phyloP scores from a whole-genome alignment of 2,113 vertebrate genomes.

The Alexandromys fortis region DNA sequence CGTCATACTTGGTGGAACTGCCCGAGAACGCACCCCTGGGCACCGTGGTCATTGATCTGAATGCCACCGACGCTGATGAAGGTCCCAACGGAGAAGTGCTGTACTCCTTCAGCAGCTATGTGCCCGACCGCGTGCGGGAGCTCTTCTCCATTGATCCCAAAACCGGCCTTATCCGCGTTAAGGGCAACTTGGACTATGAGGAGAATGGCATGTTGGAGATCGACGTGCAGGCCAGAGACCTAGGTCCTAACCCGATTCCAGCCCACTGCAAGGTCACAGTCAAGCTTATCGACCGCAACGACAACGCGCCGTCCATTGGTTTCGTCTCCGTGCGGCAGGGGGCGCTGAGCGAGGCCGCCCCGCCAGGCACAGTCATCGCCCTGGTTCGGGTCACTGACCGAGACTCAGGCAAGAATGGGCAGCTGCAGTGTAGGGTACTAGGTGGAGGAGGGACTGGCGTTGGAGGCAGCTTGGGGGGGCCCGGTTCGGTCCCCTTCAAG shows the following conservation, averaged over 20 bases:
- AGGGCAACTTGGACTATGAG: slow-evolving; percentile 98
- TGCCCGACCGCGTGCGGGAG: slow-evolving; percentile 95
- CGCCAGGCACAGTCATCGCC: slow-evolving; percentile 96
- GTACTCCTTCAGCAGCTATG: slow-evolving; percentile 97
- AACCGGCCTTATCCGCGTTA: slow-evolving; percentile 96
- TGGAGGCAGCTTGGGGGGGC: slow-evolving; percentile 63
- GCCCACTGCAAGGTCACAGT: slow-evolving; percentile 99
- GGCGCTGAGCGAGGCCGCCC: slow-evolving; percentile 97
- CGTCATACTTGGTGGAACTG: slow-evolving; percentile 96
- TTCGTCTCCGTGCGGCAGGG: slow-evolving; percentile 98
- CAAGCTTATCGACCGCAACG: slow-evolving; percentile 96
- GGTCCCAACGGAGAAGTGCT: slow-evolving; percentile 97
- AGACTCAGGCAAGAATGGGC: slow-evolving; percentile 96
- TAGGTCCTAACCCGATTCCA: slow-evolving; percentile 98
- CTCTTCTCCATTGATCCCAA: slow-evolving; percentile 97
- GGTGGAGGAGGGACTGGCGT: slow-evolving; percentile 84
- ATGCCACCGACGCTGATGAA: slow-evolving; percentile 97
- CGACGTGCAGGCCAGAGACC: slow-evolving; percentile 96
- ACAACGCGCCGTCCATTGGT: slow-evolving; percentile 97
- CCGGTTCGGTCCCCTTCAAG: slow-evolving; percentile 92
- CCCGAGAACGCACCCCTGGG: slow-evolving; percentile 95
- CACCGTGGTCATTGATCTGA: slow-evolving; percentile 95
- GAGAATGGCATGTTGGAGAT: slow-evolving; percentile 97
- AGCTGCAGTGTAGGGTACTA: slow-evolving; percentile 96
- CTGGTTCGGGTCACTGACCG: slow-evolving; percentile 96